Evolutionary conservation across 1,140 invertebrate species (phyloP).

Genomic region (Drosophila kurseongensis): DNA sequence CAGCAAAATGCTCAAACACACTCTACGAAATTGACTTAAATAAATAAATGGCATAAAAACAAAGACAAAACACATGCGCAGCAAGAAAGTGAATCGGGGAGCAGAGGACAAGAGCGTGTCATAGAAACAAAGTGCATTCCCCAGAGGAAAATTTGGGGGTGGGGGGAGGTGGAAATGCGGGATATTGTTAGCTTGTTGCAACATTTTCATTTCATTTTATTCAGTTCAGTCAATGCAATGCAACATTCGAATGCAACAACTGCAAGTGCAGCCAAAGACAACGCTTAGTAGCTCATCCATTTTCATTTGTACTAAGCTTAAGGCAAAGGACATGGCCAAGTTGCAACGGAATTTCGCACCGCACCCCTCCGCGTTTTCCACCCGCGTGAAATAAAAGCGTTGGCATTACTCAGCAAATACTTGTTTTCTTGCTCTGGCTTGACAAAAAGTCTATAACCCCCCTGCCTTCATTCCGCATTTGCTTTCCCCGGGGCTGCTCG

Average conservation of each 20-base stretch:
- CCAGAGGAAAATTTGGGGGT: constrained; percentile 11
- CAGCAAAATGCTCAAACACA: constrained; percentile 81
- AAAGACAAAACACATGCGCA: constrained; percentile 74
- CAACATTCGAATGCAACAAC: constrained; percentile 53
- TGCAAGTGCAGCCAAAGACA: constrained; percentile 51
- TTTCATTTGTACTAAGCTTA: constrained; percentile 81
- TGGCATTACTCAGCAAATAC: constrained; percentile 71
- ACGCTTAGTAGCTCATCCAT: constrained; percentile 82
- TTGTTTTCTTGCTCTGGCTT: constrained; percentile 46
- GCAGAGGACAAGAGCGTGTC: constrained; percentile 34
- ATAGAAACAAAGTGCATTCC: constrained; percentile 64
- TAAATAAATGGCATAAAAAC: constrained; percentile 81
- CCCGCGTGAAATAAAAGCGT: constrained; percentile 52
- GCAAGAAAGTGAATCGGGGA: constrained; percentile 4
- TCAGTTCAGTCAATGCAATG: constrained; percentile 40
- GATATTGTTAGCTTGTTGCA: constrained; percentile 69
- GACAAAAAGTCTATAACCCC: constrained; percentile 47
- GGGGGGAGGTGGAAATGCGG: too few species aligned
- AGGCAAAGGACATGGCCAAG: constrained; percentile 49
- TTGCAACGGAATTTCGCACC: constrained; percentile 21
- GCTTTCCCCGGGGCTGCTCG: constrained; percentile 51
- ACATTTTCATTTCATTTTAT: constrained; percentile 74
- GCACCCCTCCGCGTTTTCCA: not conserved
- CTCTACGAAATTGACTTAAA: constrained; percentile 81
- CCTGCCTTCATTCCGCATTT: not conserved